A percentile compares a stretch with the other conserved stretches of the same genome.
Evolutionary conservation across 2,113 vertebrate species (phyloP).

Genomic region (Poecilia latipinna): DNA sequence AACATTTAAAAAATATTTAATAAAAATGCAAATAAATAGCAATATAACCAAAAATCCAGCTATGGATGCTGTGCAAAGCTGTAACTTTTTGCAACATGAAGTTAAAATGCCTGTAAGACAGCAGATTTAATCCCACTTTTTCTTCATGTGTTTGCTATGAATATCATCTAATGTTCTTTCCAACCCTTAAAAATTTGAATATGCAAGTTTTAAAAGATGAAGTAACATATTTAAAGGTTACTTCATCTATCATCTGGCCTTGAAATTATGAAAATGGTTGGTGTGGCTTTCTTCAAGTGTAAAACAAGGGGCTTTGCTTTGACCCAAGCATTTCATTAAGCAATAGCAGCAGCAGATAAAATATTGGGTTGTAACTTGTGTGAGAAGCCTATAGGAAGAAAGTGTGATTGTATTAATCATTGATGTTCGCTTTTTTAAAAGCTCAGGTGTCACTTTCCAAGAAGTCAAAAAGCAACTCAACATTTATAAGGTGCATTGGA

Average conservation of each 20-base stretch:
- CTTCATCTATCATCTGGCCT: neutral
- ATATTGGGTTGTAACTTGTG: neutral
- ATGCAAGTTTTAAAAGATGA: neutral
- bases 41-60: neutral
- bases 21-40: neutral
- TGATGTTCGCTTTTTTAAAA: neutral
- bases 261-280: neutral
- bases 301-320: neutral
- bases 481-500: neutral
- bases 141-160: neutral
- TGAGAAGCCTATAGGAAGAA: neutral
- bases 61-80: neutral
- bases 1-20: neutral
- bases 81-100: neutral
- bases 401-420: neutral
- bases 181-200: neutral
- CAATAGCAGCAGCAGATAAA: too few relatives aligned
- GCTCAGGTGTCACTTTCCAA: neutral
- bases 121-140: neutral
- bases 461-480: neutral
- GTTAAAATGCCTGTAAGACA: neutral
- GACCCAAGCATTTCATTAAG: neutral
- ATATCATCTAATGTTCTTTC: neutral
- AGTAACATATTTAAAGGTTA: conserved; percentile 2
- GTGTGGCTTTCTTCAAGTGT: neutral